Evolutionary conservation across 2,888 invertebrate genomes (phyloP).

Genomic region (Nasonia oneida): DNA sequence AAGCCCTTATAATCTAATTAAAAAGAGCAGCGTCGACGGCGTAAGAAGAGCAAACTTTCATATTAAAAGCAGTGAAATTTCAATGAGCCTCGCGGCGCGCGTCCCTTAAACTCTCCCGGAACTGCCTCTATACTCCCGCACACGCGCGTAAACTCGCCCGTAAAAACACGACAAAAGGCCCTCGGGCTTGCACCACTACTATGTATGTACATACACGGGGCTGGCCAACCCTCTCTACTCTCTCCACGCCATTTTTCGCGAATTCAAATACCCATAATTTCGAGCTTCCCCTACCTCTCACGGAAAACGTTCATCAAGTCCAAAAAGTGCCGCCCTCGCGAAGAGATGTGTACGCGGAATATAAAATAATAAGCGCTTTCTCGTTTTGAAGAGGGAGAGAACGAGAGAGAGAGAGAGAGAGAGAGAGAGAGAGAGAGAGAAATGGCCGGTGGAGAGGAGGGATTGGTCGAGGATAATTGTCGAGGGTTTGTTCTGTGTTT

Average conservation of each 20-base stretch:
- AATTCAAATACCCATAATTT: slow-evolving; percentile 14
- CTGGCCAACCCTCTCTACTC: neutral
- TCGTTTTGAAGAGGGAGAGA: neutral
- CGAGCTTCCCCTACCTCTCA: neutral
- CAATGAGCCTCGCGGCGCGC: slow-evolving; percentile 12
- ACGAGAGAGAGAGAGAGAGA: neutral
- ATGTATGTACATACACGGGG: neutral
- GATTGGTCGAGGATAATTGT: slow-evolving; percentile 49
- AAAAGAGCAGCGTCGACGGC: neutral
- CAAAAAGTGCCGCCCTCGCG: slow-evolving; percentile 13
- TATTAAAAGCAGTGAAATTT: slow-evolving; percentile 44
- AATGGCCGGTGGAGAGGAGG: neutral
- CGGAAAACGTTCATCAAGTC: slow-evolving; percentile 38
- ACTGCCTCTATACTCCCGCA: neutral
- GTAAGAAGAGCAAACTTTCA: slow-evolving; percentile 1
- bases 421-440: neutral
- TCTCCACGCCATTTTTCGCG: neutral
- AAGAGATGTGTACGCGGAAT: neutral
- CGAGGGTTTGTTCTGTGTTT: slow-evolving; percentile 11
- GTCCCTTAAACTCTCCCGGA: neutral
- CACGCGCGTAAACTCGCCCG: neutral
- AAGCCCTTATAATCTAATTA: neutral
- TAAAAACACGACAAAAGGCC: slow-evolving; percentile 43
- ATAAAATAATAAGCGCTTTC: slow-evolving; percentile 16
- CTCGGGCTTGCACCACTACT: neutral